Conservation (phyloP, 2,113 vertebrate species). For the Cyprinodon tularosa region DNA sequence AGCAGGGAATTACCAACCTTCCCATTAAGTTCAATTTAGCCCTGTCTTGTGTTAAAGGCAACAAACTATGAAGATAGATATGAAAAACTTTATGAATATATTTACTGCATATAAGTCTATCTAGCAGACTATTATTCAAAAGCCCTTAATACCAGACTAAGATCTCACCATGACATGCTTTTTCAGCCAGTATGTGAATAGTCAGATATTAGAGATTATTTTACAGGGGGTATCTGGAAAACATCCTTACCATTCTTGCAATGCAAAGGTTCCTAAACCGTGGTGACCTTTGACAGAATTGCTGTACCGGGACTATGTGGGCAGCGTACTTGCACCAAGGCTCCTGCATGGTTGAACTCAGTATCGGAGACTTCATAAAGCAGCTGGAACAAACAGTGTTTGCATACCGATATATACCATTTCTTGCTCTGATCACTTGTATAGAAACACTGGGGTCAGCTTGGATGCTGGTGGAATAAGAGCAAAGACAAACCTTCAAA, state of each 20-base stretch:
- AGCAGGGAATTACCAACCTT: conserved; percentile 16
- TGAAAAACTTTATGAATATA: conserved; percentile 9
- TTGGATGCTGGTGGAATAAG: no score
- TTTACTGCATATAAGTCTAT: conserved; percentile 20
- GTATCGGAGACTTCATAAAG: background rate
- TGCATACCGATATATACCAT: no score
- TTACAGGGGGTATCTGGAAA: background rate
- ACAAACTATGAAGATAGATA: conserved; percentile 33
- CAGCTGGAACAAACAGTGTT: no score
- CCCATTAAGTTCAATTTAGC: conserved; percentile 15
- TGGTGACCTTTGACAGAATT: background rate
- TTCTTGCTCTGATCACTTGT: no score
- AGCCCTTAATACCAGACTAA: no score
- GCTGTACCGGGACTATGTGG: background rate
- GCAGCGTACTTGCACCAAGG: background rate
- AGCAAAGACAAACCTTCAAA: background rate
- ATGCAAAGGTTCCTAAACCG: background rate
- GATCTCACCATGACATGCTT: no score
- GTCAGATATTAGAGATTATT: background rate
- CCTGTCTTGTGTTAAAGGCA: conserved; percentile 12
- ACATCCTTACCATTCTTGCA: background rate
- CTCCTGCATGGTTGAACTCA: background rate
- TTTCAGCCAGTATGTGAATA: background rate
- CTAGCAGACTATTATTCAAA: background rate
- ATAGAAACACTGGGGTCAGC: no score